phyloP scores from a whole-genome alignment of 2,113 vertebrate genomes.

The Pachyramphus minor region DNA sequence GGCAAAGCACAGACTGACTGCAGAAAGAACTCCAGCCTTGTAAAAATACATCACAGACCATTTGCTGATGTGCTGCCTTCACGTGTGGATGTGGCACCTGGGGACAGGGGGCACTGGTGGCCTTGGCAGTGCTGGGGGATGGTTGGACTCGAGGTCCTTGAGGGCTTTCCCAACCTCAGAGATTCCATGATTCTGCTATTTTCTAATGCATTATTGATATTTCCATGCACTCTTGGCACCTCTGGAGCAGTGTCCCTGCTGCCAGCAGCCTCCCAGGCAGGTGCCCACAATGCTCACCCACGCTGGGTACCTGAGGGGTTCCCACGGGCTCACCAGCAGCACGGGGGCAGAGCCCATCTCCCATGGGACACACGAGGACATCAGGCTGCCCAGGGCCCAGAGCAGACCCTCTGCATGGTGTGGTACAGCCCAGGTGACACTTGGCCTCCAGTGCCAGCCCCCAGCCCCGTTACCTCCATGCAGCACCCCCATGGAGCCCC shows the following conservation, averaged over 20 bases:
- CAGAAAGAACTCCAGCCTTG: neutral
- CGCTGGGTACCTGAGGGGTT: no score
- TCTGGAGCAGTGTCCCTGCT: fast-evolving
- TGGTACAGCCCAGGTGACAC: neutral
- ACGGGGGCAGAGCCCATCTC: neutral
- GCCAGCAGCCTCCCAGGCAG: neutral
- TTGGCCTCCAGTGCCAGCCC: neutral
- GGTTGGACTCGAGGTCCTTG: fast-evolving
- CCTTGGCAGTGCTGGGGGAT: neutral
- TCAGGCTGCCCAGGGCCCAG: neutral
- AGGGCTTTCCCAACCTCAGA: neutral
- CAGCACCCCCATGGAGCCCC: neutral
- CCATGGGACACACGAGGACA: fast-evolving
- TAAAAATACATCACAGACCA: neutral
- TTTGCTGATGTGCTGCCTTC: fast-evolving
- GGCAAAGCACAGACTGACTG: neutral
- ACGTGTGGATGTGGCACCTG: neutral
- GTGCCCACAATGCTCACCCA: fast-evolving
- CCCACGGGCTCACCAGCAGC: neutral
- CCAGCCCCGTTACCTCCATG: no score
- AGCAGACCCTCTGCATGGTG: neutral
- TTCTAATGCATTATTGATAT: neutral
- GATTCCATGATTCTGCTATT: neutral
- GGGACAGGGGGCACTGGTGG: neutral
- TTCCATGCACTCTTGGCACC: neutral